Evolutionary conservation across 2,888 invertebrate species (phyloP), one percentile per base, ranked within the genome.

Genomic region (Alcis repandata): DNA sequence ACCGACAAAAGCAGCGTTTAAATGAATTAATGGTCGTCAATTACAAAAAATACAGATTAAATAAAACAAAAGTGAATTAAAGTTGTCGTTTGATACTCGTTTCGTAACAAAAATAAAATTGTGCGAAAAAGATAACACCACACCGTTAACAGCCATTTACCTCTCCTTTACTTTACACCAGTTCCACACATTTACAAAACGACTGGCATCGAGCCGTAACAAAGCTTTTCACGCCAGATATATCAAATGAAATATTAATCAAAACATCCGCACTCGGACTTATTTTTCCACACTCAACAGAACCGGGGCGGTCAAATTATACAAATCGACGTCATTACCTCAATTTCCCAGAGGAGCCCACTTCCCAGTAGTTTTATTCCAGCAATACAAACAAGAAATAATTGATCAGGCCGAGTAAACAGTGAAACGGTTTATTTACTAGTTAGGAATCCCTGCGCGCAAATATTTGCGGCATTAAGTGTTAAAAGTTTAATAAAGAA

Each of bases 291-390:
- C 43, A 54, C 58, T 51, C 49, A 38, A 11, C 51, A 27, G 43
- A 56, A 10, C 45, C 22, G 56, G 9, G 19, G 43, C 49, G 48
- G 57, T 54, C 51, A 65, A 63, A 65, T 63, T 59, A 65, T 64
- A 66, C 66, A 67, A 69, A 69, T 68, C 62, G 67, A 38, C 45
- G 49, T 58, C 67, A 69, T 65, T 63, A 62, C 33, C 46, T 67
- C 60, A 54, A 72, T 67, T 67, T 67, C 72, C 61, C 71, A 56
- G 19, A 22, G 68, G 67, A 56, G 27, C 46, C 15, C n/a, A 19
- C 33, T 43, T 51, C 41, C 45, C 49, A 54, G 33, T 62, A 52
- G 52, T n/a, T n/a, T 52, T 59, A 63, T 66, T 64, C 59, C 67
- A 49, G 49, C 59, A 57, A 67, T 67, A 63, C n/a, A 63, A 67